Percentiles rank a stretch among this genome's conserved stretches.
Conservation (phyloP, 2,113 vertebrate species). For the Platanista minor region DNA sequence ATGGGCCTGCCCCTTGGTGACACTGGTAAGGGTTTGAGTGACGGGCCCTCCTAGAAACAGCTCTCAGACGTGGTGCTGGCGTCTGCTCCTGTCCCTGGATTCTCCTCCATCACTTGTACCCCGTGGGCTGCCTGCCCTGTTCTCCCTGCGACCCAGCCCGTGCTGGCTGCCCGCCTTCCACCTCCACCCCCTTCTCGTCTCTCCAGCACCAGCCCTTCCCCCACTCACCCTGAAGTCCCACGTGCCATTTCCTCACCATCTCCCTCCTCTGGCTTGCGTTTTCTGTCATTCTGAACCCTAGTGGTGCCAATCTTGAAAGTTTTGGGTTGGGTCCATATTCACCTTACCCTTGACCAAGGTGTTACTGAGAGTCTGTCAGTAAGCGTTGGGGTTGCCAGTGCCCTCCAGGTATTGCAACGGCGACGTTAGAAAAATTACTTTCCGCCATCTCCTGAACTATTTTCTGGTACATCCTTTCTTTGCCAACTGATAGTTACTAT, state of each 20-base stretch:
- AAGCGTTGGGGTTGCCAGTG: not conserved
- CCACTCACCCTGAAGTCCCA: not conserved
- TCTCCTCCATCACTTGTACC: not conserved
- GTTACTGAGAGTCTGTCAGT: not conserved
- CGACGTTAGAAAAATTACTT: not conserved
- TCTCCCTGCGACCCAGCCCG: not conserved
- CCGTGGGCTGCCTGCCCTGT: accelerated
- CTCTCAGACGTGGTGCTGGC: not conserved
- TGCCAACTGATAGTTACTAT: not conserved
- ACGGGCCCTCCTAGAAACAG: not conserved
- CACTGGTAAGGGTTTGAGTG: no score
- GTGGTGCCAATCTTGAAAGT: not conserved
- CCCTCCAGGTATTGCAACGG: not conserved
- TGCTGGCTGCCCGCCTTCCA: not conserved
- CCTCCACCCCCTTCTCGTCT: not conserved
- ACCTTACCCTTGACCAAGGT: not conserved
- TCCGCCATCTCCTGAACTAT: no score
- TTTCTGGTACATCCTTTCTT: not conserved
- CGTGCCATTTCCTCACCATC: not conserved
- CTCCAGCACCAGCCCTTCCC: not conserved
- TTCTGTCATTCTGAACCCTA: not conserved
- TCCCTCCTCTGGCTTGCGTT: not conserved
- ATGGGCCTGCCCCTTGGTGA: not conserved
- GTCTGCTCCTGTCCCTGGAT: not conserved
- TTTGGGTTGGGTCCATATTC: not conserved